A percentile compares a stretch with the other conserved stretches of the same genome.
Conservation (phyloP, 2,888 invertebrate genomes). For the Caenorhabditis sulstoni region DNA sequence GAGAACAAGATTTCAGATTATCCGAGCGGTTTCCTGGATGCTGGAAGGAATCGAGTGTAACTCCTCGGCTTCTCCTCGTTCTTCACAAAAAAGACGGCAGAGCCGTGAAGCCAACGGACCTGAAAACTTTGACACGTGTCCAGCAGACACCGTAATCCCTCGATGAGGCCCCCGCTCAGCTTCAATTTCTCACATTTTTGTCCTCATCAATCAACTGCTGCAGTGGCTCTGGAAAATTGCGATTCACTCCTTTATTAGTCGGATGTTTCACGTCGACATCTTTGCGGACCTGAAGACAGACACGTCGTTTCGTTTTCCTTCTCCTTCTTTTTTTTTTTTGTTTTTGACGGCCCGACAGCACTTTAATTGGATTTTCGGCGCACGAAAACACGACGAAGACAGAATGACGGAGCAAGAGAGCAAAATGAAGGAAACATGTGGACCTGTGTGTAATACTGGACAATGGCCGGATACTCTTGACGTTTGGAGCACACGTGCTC, state of each 20-base stretch:
- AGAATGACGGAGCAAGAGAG: not conserved
- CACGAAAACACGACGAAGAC: conserved; percentile 8
- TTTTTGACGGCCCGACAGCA: conserved; percentile 27
- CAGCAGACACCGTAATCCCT: no score
- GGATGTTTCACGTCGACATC: conserved; percentile 76
- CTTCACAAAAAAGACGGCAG: conserved; percentile 38
- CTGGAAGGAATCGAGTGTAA: conserved; percentile 71
- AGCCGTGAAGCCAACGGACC: conserved; percentile 54
- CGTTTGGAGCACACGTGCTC: conserved; percentile 77
- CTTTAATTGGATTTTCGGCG: conserved; percentile 49
- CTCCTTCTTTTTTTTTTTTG: conserved; percentile 6
- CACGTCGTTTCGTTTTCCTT: not conserved
- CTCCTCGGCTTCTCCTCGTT: conserved; percentile 49
- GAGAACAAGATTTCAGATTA: not conserved
- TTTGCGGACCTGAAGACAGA: conserved; percentile 68
- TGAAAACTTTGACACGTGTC: no score
- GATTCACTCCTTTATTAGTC: conserved; percentile 76
- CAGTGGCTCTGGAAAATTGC: conserved; percentile 71
- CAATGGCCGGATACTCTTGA: conserved; percentile 77
- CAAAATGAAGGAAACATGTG: not conserved
- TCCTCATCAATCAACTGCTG: conserved; percentile 46
- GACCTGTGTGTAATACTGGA: conserved; percentile 77
- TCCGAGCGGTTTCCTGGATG: conserved; percentile 50
- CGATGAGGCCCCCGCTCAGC: no score
- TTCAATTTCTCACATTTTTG: conserved; percentile 48